These are phyloP conservation scores for Rutpela maculata DNA, from an alignment of 2,888 invertebrate genomes.

Conservation along the genomic window DNA sequence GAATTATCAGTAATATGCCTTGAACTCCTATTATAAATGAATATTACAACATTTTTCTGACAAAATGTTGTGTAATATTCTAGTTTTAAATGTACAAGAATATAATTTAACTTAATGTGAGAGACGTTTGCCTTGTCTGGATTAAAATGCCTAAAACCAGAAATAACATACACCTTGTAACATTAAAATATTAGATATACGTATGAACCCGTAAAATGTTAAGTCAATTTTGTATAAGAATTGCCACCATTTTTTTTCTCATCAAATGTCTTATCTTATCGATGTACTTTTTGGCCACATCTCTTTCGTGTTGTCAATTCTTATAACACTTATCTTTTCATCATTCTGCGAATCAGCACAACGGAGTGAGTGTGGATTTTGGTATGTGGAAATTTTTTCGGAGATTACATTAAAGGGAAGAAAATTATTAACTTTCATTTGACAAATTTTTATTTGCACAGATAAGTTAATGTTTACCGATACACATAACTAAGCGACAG, in stretches of 20 bases:
- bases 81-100: too few species aligned
- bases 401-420: neutral
- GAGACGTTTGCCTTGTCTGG: neutral
- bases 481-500: neutral
- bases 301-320: neutral
- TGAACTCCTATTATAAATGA: too few species aligned
- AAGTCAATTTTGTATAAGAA: neutral
- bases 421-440: neutral
- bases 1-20: too few species aligned
- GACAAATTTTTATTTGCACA: conserved; percentile 5
- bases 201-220: too few species aligned
- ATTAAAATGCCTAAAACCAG: neutral
- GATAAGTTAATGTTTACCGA: conserved; percentile 3
- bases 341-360: conserved; percentile 9
- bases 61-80: too few species aligned
- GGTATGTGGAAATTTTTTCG: neutral
- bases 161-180: too few species aligned
- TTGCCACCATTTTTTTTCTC: conserved; percentile 5
- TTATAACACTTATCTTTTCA: neutral
- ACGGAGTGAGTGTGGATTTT: neutral
- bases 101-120: too few species aligned
- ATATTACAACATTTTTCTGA: too few species aligned
- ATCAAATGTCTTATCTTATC: neutral
- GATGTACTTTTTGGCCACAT: neutral
- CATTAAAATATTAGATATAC: too few species aligned